Conservation (phyloP, 2,113 vertebrate genomes). For the Butorides virescens region DNA sequence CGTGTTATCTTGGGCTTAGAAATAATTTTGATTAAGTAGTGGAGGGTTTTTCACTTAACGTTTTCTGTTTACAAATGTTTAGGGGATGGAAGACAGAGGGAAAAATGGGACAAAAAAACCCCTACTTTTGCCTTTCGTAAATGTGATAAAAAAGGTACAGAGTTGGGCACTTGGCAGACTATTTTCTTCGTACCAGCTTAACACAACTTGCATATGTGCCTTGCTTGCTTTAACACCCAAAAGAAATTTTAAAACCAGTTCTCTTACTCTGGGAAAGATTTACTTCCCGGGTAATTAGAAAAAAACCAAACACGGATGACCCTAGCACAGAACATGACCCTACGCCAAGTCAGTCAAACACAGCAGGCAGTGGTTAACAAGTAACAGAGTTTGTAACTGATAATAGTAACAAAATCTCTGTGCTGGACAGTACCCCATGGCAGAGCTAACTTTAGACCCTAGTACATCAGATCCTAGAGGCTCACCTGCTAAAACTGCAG, state of each 20-base stretch:
- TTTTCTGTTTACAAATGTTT: background rate
- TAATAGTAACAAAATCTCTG: background rate
- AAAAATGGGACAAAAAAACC: background rate
- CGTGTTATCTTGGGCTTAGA: background rate
- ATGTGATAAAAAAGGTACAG: background rate
- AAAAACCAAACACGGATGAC: background rate
- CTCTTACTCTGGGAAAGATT: background rate
- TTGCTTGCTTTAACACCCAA: background rate
- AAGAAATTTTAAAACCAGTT: background rate
- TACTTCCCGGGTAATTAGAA: background rate
- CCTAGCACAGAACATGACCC: accelerated
- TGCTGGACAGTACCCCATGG: background rate
- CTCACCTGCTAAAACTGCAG: background rate
- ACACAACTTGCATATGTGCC: background rate
- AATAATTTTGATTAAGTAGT: background rate
- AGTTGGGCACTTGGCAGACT: background rate
- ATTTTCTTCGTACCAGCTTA: background rate
- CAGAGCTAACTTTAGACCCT: background rate
- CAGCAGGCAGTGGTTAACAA: background rate
- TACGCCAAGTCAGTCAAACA: background rate
- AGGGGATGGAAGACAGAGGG: background rate
- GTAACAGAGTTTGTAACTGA: slow-evolving; percentile 3
- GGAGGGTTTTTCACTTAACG: background rate
- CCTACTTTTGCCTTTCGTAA: background rate
- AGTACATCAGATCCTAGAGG: background rate